These are phyloP conservation scores for Sesamia inferens DNA, from an alignment of 2,888 invertebrate species.

Conservation along the genomic window DNA sequence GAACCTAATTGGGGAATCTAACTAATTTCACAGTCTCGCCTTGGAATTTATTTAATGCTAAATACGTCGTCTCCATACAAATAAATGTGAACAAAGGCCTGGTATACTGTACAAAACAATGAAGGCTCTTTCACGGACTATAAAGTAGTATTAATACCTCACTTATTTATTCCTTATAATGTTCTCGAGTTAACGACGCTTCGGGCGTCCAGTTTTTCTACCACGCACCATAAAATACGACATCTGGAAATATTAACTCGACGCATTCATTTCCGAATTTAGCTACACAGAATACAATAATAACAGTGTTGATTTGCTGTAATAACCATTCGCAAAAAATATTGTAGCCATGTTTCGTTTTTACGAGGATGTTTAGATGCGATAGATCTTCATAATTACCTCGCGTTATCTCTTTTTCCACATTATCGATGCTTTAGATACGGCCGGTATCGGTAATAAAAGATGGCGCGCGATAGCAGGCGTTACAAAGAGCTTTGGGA, in stretches of 20 bases:
- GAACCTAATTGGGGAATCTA: constrained; percentile 56
- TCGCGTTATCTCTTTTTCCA: constrained; percentile 67
- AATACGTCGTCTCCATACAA: constrained; percentile 72
- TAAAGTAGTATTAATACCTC: constrained; percentile 87
- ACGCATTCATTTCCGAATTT: constrained; percentile 79
- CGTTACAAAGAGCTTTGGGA: constrained; percentile 81
- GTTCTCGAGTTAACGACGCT: constrained; percentile 88
- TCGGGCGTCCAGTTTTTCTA: constrained; percentile 84
- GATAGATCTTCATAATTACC: constrained; percentile 63
- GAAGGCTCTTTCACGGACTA: constrained; percentile 87
- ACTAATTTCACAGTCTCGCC: constrained; percentile 63
- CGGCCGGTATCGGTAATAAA: constrained; percentile 73
- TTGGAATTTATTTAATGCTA: constrained; percentile 73
- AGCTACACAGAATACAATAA: constrained; percentile 77
- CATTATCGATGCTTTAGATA: constrained; percentile 72
- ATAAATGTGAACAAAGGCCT: constrained; percentile 77
- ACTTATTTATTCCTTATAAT: constrained; percentile 88
- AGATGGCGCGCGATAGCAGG: constrained; percentile 75
- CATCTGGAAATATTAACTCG: constrained; percentile 81
- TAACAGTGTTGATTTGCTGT: constrained; percentile 66
- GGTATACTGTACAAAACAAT: constrained; percentile 80
- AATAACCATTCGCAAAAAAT: constrained; percentile 62
- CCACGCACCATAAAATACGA: constrained; percentile 86
- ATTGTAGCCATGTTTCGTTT: constrained; percentile 55
- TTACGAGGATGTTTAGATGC: constrained; percentile 56